Evolutionary conservation across 2,797 vertebrate genomes (phyloP), one percentile per base, ranked within the genome.

Genomic region (Myotis pilosus): DNA sequence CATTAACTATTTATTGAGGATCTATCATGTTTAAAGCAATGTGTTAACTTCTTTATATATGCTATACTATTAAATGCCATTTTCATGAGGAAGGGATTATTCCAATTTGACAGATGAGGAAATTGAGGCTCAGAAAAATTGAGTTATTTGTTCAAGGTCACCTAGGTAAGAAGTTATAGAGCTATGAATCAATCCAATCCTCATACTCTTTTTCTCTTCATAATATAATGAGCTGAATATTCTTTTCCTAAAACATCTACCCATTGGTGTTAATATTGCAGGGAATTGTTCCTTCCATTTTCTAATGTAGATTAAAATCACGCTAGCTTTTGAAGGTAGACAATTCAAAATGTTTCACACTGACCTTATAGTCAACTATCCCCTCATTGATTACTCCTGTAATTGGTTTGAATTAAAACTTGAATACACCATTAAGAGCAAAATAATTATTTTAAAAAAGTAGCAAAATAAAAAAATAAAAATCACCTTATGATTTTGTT

Each of bases 371-470:
- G 53, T 44, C 23, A 84, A 36, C 36, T 91, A 89, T 91, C 47
- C 19, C 36, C 15, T 7, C 16, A 49, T 10, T 55, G 38, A 92
- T 68, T 81, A 68, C 72, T 92, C 60, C 23, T 71, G 62, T 13
- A 78, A 89, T 2, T 81, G 25, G 9, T 74, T 89, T 96, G 84
- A 81, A 92, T 44, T 57, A n/a, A 93, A 93, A 68, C 30, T 44
- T 72, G 55, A 89, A 81, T 19, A 78, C 28, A 83, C 30, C 23
- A 80, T 60, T 53, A 85, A 90, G 17, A 62, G 38, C 23, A 94
- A 88, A 71, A 89, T 64, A 84, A 74, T 25, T 91, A 13, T 72
- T 41, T 44, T 16, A 82, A 38, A 95, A 68, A 87, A 57, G 66
- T 2, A 81, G 41, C 30, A 81, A 60, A 75, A 47, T 80, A n/a